Conservation (phyloP, 2,888 invertebrate species). For the Lypha dubia region DNA sequence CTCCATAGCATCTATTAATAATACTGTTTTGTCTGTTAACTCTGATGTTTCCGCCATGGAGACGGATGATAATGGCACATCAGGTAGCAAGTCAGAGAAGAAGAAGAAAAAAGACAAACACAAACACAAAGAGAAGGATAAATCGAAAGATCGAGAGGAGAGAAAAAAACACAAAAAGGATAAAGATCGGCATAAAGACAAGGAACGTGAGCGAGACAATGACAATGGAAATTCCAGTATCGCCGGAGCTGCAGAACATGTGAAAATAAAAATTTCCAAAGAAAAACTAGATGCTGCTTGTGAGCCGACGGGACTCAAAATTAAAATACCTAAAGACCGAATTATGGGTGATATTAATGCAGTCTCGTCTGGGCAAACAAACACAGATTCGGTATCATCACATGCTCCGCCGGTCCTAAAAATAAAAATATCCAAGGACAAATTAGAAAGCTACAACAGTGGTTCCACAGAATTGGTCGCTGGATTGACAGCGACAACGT, state of each 20-base stretch:
- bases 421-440: slow-evolving; percentile 92
- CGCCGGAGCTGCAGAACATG: slow-evolving; percentile 73
- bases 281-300: slow-evolving; percentile 83
- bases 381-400: slow-evolving; percentile 22
- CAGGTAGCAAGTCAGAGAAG: slow-evolving; percentile 79
- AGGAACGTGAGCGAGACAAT: slow-evolving; percentile 78
- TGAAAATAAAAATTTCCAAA: slow-evolving; percentile 86
- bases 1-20: slow-evolving; percentile 79
- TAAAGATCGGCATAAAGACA: slow-evolving; percentile 84
- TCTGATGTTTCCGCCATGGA: slow-evolving; percentile 63
- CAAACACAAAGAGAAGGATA: slow-evolving; percentile 91
- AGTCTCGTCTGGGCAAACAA: slow-evolving; percentile 67
- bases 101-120: slow-evolving; percentile 92
- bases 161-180: slow-evolving; percentile 90
- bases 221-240: slow-evolving; percentile 32
- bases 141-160: slow-evolving; percentile 86
- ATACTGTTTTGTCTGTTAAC: slow-evolving; percentile 54
- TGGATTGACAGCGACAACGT: slow-evolving; percentile 19
- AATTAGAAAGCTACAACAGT: slow-evolving; percentile 85
- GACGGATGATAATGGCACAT: slow-evolving; percentile 50
- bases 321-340: slow-evolving; percentile 91
- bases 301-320: slow-evolving; percentile 86
- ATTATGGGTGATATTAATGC: slow-evolving; percentile 84
- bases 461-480: slow-evolving; percentile 57
- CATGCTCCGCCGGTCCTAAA: slow-evolving; percentile 85